Percentiles rank a stretch among this genome's conserved stretches.
These are phyloP conservation scores for Apistogramma diplotaenia DNA, from an alignment of 2,113 vertebrate species.

Conservation along the genomic window DNA sequence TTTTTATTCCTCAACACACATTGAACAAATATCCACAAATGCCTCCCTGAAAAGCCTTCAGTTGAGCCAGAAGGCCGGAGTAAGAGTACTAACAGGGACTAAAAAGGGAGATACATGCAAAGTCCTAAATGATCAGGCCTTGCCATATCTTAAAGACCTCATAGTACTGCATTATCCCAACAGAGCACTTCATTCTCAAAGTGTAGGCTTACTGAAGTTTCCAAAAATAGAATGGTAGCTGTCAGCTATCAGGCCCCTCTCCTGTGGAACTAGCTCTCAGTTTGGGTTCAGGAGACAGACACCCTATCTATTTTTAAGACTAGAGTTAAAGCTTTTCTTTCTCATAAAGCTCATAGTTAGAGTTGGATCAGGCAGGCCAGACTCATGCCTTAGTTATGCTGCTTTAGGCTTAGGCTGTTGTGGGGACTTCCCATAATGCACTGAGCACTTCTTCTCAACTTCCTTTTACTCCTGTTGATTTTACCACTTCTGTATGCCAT, in stretches of 20 bases:
- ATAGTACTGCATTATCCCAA: neutral
- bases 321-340: neutral
- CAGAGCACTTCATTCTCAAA: neutral
- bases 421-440: neutral
- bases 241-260: neutral
- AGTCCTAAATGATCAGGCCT: neutral
- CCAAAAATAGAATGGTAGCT: neutral
- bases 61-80: neutral
- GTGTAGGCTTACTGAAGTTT: neutral
- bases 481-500: neutral
- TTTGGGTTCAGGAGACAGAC: neutral
- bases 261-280: neutral
- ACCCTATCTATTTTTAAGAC: neutral
- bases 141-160: neutral
- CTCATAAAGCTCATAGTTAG: neutral
- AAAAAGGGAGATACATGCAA: neutral
- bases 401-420: neutral
- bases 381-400: neutral
- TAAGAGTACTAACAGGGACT: neutral
- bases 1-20: neutral
- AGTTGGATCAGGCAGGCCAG: neutral
- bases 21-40: neutral
- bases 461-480: neutral
- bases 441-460: neutral
- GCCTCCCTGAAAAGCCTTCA: neutral